phyloP scores from a whole-genome alignment of 2,113 vertebrate genomes.

The Chionomys nivalis region DNA sequence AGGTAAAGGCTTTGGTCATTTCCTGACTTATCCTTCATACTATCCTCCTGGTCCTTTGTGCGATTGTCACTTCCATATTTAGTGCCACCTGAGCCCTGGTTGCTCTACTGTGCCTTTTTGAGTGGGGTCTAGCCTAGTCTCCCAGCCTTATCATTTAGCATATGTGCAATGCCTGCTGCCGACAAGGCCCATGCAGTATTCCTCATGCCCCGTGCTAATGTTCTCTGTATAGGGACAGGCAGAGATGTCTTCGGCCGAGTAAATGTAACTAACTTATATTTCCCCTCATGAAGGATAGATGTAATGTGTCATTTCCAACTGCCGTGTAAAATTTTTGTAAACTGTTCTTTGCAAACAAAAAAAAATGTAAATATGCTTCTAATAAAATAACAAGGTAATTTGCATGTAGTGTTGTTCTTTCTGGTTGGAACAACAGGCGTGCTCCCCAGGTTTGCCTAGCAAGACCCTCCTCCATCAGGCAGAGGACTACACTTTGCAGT shows the following conservation, averaged over 20 bases:
- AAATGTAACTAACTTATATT: conserved; percentile 71
- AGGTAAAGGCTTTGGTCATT: background rate
- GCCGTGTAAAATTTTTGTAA: conserved; percentile 74
- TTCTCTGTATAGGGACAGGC: background rate
- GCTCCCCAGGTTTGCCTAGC: background rate
- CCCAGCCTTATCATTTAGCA: background rate
- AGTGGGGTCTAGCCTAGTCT: background rate
- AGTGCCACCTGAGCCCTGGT: background rate
- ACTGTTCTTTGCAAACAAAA: conserved; percentile 60
- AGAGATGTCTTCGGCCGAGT: conserved; percentile 41
- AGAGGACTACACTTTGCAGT: background rate
- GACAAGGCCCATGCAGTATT: conserved; percentile 41
- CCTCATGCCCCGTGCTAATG: conserved; percentile 18
- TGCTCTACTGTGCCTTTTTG: background rate
- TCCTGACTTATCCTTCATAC: background rate
- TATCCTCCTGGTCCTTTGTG: background rate
- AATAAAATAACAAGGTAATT: conserved; percentile 85
- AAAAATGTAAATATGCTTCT: conserved; percentile 83
- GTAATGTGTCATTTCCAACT: conserved; percentile 70
- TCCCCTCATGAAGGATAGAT: conserved; percentile 9
- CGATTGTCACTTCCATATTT: background rate
- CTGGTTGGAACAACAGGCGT: background rate
- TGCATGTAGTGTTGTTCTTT: conserved; percentile 8
- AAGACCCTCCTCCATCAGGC: background rate
- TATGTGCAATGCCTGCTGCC: accelerated